Evolutionary conservation across 64 coral and sea anemone genomes (phyloP).

Genomic region (Montipora foliosa): DNA sequence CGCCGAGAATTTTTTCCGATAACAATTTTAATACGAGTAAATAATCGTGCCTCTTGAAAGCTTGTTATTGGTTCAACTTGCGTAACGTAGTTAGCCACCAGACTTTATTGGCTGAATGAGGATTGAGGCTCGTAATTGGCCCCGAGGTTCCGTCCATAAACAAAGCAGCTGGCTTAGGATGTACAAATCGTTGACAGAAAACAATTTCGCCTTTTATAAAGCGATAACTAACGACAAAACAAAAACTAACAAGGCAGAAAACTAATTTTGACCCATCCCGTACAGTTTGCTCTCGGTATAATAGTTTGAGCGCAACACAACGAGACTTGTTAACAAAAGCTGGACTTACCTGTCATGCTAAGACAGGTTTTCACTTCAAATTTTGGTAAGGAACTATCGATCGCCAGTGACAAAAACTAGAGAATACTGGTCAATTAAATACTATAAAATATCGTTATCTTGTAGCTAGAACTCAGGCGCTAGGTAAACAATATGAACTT

Average conservation of each 20-base stretch:
- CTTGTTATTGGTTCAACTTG: too few species aligned
- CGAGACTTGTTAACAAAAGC: neutral
- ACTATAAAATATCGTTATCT: conserved; percentile 12
- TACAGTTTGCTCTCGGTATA: too few species aligned
- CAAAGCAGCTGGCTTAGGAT: neutral
- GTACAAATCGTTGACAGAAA: neutral
- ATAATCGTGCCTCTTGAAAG: neutral
- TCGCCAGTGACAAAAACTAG: neutral
- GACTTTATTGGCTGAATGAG: neutral
- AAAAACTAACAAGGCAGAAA: neutral
- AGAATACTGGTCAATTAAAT: neutral
- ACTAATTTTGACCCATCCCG: neutral
- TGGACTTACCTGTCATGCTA: neutral
- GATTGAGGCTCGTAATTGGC: neutral
- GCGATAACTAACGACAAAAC: neutral
- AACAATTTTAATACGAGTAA: neutral
- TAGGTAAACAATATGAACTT: conserved; percentile 26
- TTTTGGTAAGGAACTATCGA: neutral
- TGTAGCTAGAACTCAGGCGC: neutral
- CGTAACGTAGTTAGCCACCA: too few species aligned
- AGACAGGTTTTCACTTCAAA: neutral
- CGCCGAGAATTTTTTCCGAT: neutral
- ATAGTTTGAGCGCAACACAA: neutral
- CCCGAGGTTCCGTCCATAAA: neutral
- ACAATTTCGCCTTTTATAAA: conserved; percentile 5